A percentile compares a stretch with the other conserved stretches of the same genome.
phyloP scores from a whole-genome alignment of 2,113 vertebrate genomes.

The Fulica atra region DNA sequence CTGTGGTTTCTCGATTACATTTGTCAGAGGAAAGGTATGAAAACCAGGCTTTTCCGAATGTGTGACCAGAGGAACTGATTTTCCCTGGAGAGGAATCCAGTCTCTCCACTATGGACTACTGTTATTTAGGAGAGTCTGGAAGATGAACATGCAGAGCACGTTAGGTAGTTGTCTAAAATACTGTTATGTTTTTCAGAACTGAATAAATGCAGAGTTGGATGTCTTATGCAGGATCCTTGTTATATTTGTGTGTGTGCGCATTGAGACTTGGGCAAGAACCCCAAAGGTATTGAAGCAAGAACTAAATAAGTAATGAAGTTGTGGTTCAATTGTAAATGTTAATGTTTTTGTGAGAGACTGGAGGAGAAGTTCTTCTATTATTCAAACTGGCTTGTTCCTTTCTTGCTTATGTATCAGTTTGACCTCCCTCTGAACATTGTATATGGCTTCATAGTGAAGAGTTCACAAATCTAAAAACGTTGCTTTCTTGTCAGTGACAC shows the following conservation, averaged over 20 bases:
- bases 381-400: not conserved
- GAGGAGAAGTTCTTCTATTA: not conserved
- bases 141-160: not conserved
- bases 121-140: not conserved
- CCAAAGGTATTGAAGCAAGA: not conserved
- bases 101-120: not conserved
- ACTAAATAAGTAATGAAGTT: slow-evolving; percentile 31
- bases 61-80: not conserved
- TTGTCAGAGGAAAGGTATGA: not conserved
- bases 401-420: slow-evolving; percentile 17
- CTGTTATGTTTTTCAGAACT: not conserved
- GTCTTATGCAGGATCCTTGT: not conserved
- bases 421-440: slow-evolving; percentile 17
- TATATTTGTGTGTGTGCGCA: not conserved
- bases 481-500: slow-evolving; percentile 5
- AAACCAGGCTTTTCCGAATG: not conserved
- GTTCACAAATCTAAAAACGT: slow-evolving; percentile 47
- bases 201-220: not conserved
- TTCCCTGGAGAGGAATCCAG: not conserved
- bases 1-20: slow-evolving; percentile 29
- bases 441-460: not conserved
- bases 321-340: slow-evolving; percentile 13
- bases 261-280: not conserved
- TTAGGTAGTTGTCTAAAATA: not conserved
- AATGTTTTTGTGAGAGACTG: not conserved